Percentiles rank a stretch among this genome's conserved stretches.
Evolutionary conservation across 2,888 invertebrate genomes (phyloP).

Genomic region (Smittia aterrima): DNA sequence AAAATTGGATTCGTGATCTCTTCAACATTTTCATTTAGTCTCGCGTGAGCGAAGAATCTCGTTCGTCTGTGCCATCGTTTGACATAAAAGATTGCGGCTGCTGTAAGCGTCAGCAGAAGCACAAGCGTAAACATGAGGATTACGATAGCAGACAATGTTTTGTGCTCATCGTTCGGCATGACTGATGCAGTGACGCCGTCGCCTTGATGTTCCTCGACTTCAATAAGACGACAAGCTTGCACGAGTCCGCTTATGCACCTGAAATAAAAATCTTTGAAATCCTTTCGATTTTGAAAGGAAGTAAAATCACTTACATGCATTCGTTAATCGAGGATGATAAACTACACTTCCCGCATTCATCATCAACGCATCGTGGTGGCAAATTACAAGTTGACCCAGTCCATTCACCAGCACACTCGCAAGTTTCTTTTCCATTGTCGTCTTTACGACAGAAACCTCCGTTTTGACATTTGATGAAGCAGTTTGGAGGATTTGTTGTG

Average conservation of each 20-base stretch:
- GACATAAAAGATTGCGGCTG: constrained; percentile 48
- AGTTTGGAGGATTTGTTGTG: constrained; percentile 46
- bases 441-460: constrained; percentile 51
- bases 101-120: constrained; percentile 49
- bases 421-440: constrained; percentile 48
- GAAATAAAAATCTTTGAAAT: constrained; percentile 44
- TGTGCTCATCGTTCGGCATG: not conserved
- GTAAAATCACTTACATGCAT: constrained; percentile 48
- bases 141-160: constrained; percentile 30
- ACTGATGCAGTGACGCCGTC: constrained; percentile 8
- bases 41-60: constrained; percentile 67
- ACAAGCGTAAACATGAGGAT: constrained; percentile 48
- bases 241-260: constrained; percentile 49
- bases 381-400: constrained; percentile 59
- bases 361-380: constrained; percentile 50
- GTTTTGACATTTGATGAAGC: constrained; percentile 57
- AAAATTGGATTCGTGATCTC: constrained; percentile 87
- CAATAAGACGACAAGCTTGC: constrained; percentile 47
- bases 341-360: constrained; percentile 51
- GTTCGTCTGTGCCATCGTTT: constrained; percentile 49
- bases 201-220: not conserved
- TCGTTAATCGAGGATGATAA: constrained; percentile 54
- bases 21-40: constrained; percentile 81
- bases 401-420: constrained; percentile 61
- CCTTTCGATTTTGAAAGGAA: constrained; percentile 34